A percentile compares a stretch with the other conserved stretches of the same genome.
phyloP scores from a whole-genome alignment of 1,140 invertebrate species.

The Sycobia sp. region DNA sequence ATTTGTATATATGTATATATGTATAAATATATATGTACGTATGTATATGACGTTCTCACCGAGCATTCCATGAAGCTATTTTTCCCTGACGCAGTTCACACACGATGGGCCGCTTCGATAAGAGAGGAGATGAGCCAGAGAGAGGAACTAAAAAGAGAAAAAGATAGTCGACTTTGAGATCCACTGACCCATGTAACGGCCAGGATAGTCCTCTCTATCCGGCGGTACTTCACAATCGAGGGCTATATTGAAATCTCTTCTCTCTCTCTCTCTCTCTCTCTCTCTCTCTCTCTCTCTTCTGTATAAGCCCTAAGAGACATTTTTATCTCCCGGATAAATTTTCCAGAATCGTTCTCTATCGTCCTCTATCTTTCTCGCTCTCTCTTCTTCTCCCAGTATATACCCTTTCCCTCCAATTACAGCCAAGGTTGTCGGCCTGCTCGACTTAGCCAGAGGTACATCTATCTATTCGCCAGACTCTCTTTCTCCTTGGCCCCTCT shows the following conservation, averaged over 20 bases:
- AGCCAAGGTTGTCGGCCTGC: conserved; percentile 7
- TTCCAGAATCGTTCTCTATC: conserved; percentile 35
- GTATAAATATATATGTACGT: background rate
- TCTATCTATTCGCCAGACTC: conserved; percentile 33
- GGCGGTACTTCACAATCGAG: conserved; percentile 50
- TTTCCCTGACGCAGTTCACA: too few relatives aligned
- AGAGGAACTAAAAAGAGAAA: background rate
- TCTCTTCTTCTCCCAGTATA: conserved; percentile 16
- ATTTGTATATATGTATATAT: too few relatives aligned
- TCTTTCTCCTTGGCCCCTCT: conserved; percentile 11
- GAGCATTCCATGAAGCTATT: too few relatives aligned
- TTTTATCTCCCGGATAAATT: conserved; percentile 59
- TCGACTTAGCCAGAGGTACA: conserved; percentile 28
- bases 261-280: conserved; percentile 21
- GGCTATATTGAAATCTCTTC: conserved; percentile 57
- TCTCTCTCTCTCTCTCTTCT: conserved; percentile 29
- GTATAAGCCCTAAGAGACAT: conserved; percentile 57
- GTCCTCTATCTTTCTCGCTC: conserved; percentile 15
- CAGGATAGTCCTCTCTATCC: conserved; percentile 48
- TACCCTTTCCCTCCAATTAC: background rate
- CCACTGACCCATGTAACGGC: conserved; percentile 52
- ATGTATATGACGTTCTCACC: too few relatives aligned
- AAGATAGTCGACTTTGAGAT: conserved; percentile 44
- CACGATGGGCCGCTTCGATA: conserved; percentile 5
- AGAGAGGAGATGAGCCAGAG: background rate